Evolutionary conservation across 1,140 invertebrate genomes (phyloP), one percentile per base, ranked within the genome.

Genomic region (Lordiphosa stackelbergi): DNA sequence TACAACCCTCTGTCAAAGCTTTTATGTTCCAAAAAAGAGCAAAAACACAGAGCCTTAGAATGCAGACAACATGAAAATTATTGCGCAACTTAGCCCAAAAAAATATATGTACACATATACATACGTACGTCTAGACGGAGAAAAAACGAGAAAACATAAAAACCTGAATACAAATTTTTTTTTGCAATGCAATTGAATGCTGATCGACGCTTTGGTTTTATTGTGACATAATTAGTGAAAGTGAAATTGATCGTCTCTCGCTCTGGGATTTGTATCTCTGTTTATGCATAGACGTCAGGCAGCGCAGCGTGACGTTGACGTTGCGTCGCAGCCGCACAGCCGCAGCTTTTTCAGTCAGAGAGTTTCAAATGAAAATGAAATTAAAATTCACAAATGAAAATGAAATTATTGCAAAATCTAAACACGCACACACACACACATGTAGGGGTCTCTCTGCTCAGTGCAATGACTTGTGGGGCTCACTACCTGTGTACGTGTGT

Each of bases 221-320:
- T 66, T 64, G 57, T 84, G 78, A 84, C 78, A 84, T 84, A 84
- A 84, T 84, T 83, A 84, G 78, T 77, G 78, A 84, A 84, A 84
- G 78, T 71, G 66, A 84, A 84, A 71, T 60, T 70, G 65, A 75
- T 69, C 58, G 53, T 48, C 12, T 12, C 11, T 13, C 28, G 11
- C 46, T 5, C 2, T 5, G 22, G 5, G 5, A 24, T 24, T 24
- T 24, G 22, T 24, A 24, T 48, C 28, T 11, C 47, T 36, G 34
- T n/a, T n/a, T 63, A 46, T 56, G 38, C 46, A 57, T 52, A 36
- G 46, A 9, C 11, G 49, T 51, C 56, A 38, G 47, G 66, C 66
- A 70, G 63, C 57, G 57, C 63, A 66, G 57, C 66, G 57, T 62
- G 63, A 66, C 63, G 36, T 41, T 53, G 35, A 60, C 49, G 40